These are phyloP conservation scores for Remorina albescens DNA, from an alignment of 2,797 vertebrate genomes.

Conservation along the genomic window DNA sequence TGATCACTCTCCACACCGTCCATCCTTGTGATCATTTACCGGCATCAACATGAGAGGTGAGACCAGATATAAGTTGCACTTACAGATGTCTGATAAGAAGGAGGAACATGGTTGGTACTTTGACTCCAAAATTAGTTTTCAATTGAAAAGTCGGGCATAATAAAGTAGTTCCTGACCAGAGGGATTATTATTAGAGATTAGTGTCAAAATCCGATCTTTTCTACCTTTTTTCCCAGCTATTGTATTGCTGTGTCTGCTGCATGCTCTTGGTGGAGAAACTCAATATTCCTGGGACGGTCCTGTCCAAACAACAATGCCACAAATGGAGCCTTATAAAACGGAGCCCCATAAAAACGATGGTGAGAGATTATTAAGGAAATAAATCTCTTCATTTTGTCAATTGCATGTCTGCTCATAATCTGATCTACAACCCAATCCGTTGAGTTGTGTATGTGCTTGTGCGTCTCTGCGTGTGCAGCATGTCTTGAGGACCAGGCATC, in stretches of 20 bases:
- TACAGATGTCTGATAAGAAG: not conserved
- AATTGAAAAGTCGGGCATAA: not conserved
- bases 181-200: not conserved
- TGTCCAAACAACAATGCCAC: accelerated
- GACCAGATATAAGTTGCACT: slow-evolving; percentile 18
- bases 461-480: slow-evolving; percentile 54
- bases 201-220: not conserved
- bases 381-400: not conserved
- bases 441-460: slow-evolving; percentile 7
- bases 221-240: slow-evolving; percentile 57
- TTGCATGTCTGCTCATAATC: not conserved
- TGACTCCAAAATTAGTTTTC: too few species aligned
- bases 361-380: slow-evolving; percentile 42
- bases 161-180: not conserved
- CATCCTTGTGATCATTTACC: slow-evolving; percentile 37
- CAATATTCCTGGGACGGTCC: not conserved
- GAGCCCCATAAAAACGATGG: slow-evolving; percentile 1
- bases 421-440: not conserved
- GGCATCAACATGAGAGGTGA: slow-evolving; percentile 82
- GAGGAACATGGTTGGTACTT: not conserved
- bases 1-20: slow-evolving; percentile 22
- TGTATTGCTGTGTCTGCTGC: slow-evolving; percentile 75
- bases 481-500: slow-evolving; percentile 65
- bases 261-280: slow-evolving; percentile 8
- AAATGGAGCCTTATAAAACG: accelerated